Evolutionary conservation across 2,797 vertebrate genomes (phyloP).

Genomic region (Acestrorhynchus altus): DNA sequence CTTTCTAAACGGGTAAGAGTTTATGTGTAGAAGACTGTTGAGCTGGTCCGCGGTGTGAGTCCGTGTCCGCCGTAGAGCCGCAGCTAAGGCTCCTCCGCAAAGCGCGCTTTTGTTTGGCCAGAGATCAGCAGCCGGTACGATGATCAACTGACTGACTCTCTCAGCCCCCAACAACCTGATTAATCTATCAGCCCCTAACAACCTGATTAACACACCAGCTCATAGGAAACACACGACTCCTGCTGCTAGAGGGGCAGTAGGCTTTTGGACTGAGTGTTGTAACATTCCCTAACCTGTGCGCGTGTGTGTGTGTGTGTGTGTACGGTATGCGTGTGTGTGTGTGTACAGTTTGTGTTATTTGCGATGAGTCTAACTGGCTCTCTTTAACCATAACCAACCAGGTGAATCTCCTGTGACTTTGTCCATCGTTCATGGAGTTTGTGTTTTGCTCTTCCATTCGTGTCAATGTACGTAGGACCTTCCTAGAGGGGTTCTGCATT

Average conservation of each 20-base stretch:
- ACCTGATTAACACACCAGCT: too few relatives aligned
- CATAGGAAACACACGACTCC: too few relatives aligned
- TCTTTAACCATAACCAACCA: not conserved
- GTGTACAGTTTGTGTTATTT: too few relatives aligned
- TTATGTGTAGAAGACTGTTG: not conserved
- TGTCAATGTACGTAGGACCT: not conserved
- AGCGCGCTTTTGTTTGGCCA: slow-evolving; percentile 57
- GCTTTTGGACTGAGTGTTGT: too few relatives aligned
- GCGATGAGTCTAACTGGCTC: slow-evolving; percentile 51
- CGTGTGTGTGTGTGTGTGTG: too few relatives aligned
- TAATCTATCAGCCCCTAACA: too few relatives aligned
- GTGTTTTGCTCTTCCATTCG: not conserved
- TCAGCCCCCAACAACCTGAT: too few relatives aligned
- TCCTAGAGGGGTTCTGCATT: not conserved
- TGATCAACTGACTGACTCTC: slow-evolving; percentile 31
- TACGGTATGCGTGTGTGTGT: too few relatives aligned
- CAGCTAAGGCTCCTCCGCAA: not conserved
- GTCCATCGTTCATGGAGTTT: not conserved
- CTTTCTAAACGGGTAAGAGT: slow-evolving; percentile 47
- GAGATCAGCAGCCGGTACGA: not conserved
- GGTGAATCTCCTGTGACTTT: not conserved
- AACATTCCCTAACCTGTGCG: too few relatives aligned
- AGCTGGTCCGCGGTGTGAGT: not conserved
- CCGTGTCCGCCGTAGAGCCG: too few relatives aligned
- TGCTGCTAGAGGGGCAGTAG: too few relatives aligned